Base-by-base conservation (phyloP, 2,113 vertebrate genomes). In the Lates calcarifer region DNA sequence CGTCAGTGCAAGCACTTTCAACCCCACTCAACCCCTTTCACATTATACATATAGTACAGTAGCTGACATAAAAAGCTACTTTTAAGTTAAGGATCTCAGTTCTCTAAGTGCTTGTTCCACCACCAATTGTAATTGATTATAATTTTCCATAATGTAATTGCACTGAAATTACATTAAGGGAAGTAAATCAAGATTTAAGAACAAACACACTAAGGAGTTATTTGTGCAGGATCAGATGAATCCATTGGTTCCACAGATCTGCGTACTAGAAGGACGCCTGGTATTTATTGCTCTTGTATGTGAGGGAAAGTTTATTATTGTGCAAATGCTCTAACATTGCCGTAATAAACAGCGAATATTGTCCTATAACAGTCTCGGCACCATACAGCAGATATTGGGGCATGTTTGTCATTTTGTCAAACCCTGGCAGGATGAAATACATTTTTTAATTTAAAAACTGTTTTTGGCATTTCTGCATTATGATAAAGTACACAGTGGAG, bases 351-450 rank as follows among this genome's bases (percentile, higher is more conserved):
- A 66, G 49, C 10, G 39, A 79, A 79, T 85, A 83, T 82, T 76
- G 58, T 78, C 63, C 53, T 62, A 5, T 68, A 69, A 74, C 74
- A 49, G 22, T 58, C 60, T 58, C 68, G 51, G 18, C 56, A 37
- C 6, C 20, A 64, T 74, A 29, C 64, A 37, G 62, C 24, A 45
- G 58, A 89, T 90, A 91, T 90, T 84, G 79, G 37, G 55, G 43
- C 6, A 13, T 82, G 62, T 89, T 87, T 89, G 78, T 90, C 80
- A 88, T 79, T 82, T 86, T 88, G 78, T 88, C 85, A 86, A 82
- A 72, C 10, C n/a, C 57, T 73, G 87, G n/a, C 84, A 83, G 74
- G 53, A 74, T 93, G 86, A 93, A 91, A 91, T 91, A 93, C 57
- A 79, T 72, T 77, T 91, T 90, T 91, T 88, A 90, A 91, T 93